Evolutionary conservation across 2,113 vertebrate genomes (phyloP).

Genomic region (Penelope pileata): DNA sequence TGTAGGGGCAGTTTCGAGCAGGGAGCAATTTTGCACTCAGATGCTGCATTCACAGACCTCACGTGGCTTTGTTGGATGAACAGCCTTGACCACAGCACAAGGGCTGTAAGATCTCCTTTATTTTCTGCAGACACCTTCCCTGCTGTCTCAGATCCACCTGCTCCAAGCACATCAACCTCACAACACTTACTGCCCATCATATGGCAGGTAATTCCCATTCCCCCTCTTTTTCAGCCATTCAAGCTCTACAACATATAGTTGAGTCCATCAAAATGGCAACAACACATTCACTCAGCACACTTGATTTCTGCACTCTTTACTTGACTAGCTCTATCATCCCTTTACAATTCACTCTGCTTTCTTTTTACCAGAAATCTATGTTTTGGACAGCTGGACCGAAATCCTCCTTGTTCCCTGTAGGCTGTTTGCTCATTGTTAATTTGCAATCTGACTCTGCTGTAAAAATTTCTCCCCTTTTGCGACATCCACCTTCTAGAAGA

Average conservation of each 20-base stretch:
- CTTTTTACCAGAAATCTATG: background rate
- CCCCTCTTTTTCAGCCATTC: background rate
- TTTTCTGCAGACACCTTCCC: background rate
- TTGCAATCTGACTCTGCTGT: accelerated
- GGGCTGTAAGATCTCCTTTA: background rate
- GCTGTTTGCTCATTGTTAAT: background rate
- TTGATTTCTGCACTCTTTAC: background rate
- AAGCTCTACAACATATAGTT: background rate
- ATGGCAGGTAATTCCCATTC: background rate
- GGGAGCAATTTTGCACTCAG: background rate
- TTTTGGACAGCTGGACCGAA: background rate
- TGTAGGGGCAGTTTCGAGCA: background rate
- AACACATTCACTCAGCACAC: background rate
- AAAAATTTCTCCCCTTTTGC: background rate
- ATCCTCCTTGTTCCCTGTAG: background rate
- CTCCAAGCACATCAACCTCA: background rate
- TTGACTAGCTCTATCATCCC: background rate
- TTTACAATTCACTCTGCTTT: background rate
- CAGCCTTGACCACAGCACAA: background rate
- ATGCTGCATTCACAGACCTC: background rate
- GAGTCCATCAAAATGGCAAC: background rate
- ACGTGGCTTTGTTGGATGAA: background rate
- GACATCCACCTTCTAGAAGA: background rate
- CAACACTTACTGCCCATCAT: background rate
- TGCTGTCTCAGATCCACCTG: background rate